phyloP scores from a whole-genome alignment of 2,888 invertebrate species.

The Ochropleura leucogaster region DNA sequence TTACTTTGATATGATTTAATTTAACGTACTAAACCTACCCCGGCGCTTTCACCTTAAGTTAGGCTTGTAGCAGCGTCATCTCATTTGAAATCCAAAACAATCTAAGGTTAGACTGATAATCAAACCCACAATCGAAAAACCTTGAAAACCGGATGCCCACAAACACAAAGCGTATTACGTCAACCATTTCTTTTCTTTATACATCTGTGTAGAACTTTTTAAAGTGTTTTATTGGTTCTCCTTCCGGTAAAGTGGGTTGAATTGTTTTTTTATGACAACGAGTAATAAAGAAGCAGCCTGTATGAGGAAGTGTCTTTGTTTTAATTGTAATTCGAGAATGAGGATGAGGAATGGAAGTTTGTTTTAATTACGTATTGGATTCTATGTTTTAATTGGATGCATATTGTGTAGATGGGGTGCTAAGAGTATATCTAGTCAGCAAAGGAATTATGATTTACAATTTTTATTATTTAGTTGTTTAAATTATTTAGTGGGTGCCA shows the following conservation, averaged over 20 bases:
- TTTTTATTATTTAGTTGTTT: too few relatives aligned
- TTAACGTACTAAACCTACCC: too few relatives aligned
- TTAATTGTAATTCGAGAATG: constrained; percentile 42
- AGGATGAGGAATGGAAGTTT: not conserved
- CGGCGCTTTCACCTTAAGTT: not conserved
- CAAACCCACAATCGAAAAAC: constrained; percentile 15
- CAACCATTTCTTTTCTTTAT: constrained; percentile 22
- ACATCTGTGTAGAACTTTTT: constrained; percentile 54
- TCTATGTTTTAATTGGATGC: constrained; percentile 7
- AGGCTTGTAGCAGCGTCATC: not conserved
- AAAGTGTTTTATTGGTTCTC: constrained; percentile 55
- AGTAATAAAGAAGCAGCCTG: constrained; percentile 53
- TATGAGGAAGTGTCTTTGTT: constrained; percentile 50
- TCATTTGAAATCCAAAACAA: not conserved
- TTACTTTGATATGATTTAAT: too few relatives aligned
- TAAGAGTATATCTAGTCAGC: too few relatives aligned
- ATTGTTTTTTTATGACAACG: constrained; percentile 42
- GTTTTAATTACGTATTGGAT: constrained; percentile 37
- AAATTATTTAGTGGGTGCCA: too few relatives aligned
- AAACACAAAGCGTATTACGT: constrained; percentile 22
- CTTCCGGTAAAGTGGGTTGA: constrained; percentile 46
- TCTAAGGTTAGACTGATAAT: not conserved
- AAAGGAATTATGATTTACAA: too few relatives aligned
- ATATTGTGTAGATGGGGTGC: not conserved
- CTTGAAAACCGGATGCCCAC: constrained; percentile 23